Percentiles rank a stretch among this genome's conserved stretches.
Conservation (phyloP, 1,140 invertebrate species). For the Macrotrachela quadricornifera region DNA sequence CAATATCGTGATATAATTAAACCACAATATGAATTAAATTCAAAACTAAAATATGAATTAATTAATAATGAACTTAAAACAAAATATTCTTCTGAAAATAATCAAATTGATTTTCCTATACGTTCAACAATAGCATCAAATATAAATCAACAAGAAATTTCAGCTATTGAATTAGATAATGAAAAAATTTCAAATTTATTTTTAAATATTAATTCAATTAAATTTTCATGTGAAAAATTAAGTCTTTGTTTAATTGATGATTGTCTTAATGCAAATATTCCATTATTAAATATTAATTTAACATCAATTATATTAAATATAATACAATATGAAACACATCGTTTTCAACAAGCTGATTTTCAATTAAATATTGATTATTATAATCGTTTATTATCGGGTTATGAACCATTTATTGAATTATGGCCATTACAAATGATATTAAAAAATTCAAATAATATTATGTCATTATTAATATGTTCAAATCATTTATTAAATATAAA, state of each 20-base stretch:
- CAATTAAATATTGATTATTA: slow-evolving; percentile 65
- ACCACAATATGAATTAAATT: too few relatives aligned
- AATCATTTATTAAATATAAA: too few relatives aligned
- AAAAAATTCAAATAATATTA: slow-evolving; percentile 70
- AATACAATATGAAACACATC: background rate
- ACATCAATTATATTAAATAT: slow-evolving; percentile 14
- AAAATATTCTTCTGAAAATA: too few relatives aligned
- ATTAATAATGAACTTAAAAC: too few relatives aligned
- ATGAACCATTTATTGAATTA: slow-evolving; percentile 82
- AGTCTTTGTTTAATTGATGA: slow-evolving; percentile 78
- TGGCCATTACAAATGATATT: slow-evolving; percentile 49
- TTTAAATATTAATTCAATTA: background rate
- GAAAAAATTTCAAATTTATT: slow-evolving; percentile 15
- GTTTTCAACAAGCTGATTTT: slow-evolving; percentile 30
- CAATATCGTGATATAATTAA: too few relatives aligned
- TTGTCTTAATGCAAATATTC: slow-evolving; percentile 81
- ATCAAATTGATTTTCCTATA: too few relatives aligned
- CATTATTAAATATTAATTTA: slow-evolving; percentile 59
- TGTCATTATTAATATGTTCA: too few relatives aligned
- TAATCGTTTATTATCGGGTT: slow-evolving; percentile 72
- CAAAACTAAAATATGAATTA: too few relatives aligned
- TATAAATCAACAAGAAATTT: too few relatives aligned
- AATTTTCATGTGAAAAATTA: slow-evolving; percentile 7
- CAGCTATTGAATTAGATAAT: too few relatives aligned
- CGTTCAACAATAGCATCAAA: too few relatives aligned